Evolutionary conservation across 2,888 invertebrate genomes (phyloP), one percentile per base, ranked within the genome.

Genomic region (Nomada goodeniana): DNA sequence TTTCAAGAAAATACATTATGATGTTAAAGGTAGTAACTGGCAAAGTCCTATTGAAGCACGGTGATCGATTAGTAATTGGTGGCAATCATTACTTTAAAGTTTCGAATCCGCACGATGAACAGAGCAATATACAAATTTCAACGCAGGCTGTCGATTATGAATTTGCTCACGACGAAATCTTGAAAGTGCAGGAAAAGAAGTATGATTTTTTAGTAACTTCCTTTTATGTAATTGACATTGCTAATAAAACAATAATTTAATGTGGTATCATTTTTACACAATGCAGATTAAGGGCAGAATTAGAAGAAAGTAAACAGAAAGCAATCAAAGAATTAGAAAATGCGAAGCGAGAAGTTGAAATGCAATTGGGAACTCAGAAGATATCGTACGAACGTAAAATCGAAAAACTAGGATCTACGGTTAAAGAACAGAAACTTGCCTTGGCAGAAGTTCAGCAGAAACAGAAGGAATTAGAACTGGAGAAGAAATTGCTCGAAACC

Each of bases 81-180:
- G 95, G 95, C 1, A 95, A 94, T 76, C 95, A 95, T 88, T 95
- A 95, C 88, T 95, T 95, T 86, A 94, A 95, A 84, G 94, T 95
- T 13, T 94, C 94, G 75, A 95, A 95, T 92, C 95, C 95, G 0
- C 91, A 93, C 63, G 92, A 93, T 47, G 90, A 92, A 36, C 90
- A 91, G 53, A 90, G 86, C 53, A 87, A 86, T 64, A 80, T 83
- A 20, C 88, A 89, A 63, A 85, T 85, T 68, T 85, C 89, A 13
- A 82, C 88, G 15, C 90, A 94, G 86, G 91, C 94, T 18, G 93
- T 94, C 23, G 95, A 95, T 83, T 95, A 94, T 83, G 94, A 95
- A 88, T 93, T 94, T 87, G 95, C 95, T 3, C 94, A 95, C 88
- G 94, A 95, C 83, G 95, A 95, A 91, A 94, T 95, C 57, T 90